Conservation (phyloP, 2,113 vertebrate species). For the Pomatostomus ruficeps region DNA sequence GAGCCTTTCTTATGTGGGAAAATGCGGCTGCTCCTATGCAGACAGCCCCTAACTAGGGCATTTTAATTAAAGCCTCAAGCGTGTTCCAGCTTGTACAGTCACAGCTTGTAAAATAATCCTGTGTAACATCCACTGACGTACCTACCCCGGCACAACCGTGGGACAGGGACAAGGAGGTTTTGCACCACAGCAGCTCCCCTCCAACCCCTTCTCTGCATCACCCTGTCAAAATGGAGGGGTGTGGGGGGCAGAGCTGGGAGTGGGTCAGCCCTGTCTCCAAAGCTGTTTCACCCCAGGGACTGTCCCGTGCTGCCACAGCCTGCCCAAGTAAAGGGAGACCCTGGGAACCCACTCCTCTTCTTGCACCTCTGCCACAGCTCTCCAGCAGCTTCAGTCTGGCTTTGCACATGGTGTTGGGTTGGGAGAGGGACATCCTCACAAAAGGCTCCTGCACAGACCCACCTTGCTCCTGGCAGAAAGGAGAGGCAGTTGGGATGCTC, state of each 20-base stretch:
- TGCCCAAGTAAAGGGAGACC: accelerated
- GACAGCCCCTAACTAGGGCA: not conserved
- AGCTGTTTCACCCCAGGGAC: not conserved
- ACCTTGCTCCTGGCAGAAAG: not conserved
- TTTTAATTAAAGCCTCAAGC: not conserved
- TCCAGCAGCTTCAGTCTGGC: accelerated
- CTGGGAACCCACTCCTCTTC: not conserved
- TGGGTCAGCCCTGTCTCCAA: accelerated
- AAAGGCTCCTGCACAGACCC: not conserved
- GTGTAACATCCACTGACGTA: accelerated
- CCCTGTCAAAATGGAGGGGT: not conserved
- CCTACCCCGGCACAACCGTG: not conserved
- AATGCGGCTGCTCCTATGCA: not conserved
- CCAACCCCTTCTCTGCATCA: not conserved
- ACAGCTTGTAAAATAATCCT: not conserved
- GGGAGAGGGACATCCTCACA: accelerated
- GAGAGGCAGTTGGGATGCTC: accelerated
- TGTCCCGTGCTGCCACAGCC: not conserved
- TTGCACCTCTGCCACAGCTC: not conserved
- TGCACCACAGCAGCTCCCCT: accelerated
- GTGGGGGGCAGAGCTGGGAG: not conserved
- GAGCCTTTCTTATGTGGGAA: not conserved
- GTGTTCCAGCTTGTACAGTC: not conserved
- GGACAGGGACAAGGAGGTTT: not conserved
- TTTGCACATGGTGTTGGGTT: not conserved